Evolutionary conservation across 1,140 invertebrate species (phyloP).

Genomic region (Holotrichia oblita): DNA sequence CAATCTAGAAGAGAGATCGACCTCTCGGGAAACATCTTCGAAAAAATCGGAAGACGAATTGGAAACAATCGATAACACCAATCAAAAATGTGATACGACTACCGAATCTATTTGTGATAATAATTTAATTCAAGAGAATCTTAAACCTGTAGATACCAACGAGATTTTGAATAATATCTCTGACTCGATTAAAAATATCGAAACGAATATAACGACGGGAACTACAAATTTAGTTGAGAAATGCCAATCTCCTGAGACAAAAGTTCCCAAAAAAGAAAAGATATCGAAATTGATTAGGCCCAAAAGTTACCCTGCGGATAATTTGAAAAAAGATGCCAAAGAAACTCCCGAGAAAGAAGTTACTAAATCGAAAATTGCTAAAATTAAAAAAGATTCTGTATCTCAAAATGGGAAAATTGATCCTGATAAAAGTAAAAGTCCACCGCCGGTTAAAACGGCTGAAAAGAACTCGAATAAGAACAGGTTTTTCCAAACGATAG

Average conservation of each 20-base stretch:
- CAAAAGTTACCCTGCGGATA: constrained; percentile 64
- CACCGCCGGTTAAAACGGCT: constrained; percentile 60
- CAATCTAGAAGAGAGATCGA: constrained; percentile 49
- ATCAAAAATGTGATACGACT: constrained; percentile 17
- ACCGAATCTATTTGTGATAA: constrained; percentile 35
- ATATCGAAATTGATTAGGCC: constrained; percentile 70
- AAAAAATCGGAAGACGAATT: constrained; percentile 36
- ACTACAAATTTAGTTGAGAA: not conserved
- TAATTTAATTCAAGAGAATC: constrained; percentile 37
- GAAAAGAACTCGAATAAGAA: constrained; percentile 63
- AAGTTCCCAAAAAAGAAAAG: constrained; percentile 56
- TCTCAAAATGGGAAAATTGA: not conserved
- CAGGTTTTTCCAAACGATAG: constrained; percentile 69
- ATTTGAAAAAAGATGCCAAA: constrained; percentile 60
- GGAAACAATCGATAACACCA: constrained; percentile 26
- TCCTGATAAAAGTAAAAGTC: constrained; percentile 60
- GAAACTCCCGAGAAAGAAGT: constrained; percentile 47
- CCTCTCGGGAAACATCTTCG: constrained; percentile 45
- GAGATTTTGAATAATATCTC: constrained; percentile 52
- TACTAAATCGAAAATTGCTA: constrained; percentile 65
- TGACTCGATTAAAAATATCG: constrained; percentile 55
- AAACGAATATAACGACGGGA: constrained; percentile 44
- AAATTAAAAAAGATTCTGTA: constrained; percentile 51
- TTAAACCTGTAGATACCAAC: constrained; percentile 44
- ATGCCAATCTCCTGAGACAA: constrained; percentile 40